These are phyloP conservation scores for Drosophila cyrtoloma DNA, from an alignment of 2,888 invertebrate species.

Conservation along the genomic window DNA sequence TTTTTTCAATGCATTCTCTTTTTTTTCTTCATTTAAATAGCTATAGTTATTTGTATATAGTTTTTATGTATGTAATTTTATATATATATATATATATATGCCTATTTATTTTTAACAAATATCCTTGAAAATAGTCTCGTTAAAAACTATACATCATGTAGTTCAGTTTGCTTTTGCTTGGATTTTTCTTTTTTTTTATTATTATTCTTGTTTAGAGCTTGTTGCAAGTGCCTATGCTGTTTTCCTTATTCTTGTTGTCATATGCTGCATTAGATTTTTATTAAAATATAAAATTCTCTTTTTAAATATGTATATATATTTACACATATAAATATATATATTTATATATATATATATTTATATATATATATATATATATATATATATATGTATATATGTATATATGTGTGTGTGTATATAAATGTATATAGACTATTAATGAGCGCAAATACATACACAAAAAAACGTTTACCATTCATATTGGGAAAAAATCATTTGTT, in stretches of 20 bases:
- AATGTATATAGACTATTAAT: conserved; percentile 54
- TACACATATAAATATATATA: conserved; percentile 17
- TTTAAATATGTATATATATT: conserved; percentile 32
- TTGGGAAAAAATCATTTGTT: conserved; percentile 59
- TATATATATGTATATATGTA: not conserved
- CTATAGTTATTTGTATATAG: conserved; percentile 44
- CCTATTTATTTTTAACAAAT: conserved; percentile 58
- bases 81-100: conserved; percentile 28
- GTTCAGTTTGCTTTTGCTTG: conserved; percentile 39
- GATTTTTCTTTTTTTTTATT: conserved; percentile 29
- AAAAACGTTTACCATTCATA: conserved; percentile 51
- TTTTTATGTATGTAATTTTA: conserved; percentile 31
- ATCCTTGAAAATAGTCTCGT: conserved; percentile 60
- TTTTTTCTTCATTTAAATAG: conserved; percentile 31
- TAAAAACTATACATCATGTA: conserved; percentile 68
- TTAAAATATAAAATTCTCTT: conserved; percentile 70
- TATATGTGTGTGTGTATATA: conserved; percentile 38
- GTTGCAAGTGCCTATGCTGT: conserved; percentile 39
- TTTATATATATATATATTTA: conserved; percentile 30
- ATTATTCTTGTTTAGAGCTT: conserved; percentile 52
- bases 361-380: conserved; percentile 12
- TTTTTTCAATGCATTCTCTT: conserved; percentile 41
- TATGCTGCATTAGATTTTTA: conserved; percentile 60
- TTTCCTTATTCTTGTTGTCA: conserved; percentile 62
- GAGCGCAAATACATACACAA: conserved; percentile 68